A percentile compares a stretch with the other conserved stretches of the same genome.
Conservation (phyloP, 2,113 vertebrate genomes). For the Rynchops niger region DNA sequence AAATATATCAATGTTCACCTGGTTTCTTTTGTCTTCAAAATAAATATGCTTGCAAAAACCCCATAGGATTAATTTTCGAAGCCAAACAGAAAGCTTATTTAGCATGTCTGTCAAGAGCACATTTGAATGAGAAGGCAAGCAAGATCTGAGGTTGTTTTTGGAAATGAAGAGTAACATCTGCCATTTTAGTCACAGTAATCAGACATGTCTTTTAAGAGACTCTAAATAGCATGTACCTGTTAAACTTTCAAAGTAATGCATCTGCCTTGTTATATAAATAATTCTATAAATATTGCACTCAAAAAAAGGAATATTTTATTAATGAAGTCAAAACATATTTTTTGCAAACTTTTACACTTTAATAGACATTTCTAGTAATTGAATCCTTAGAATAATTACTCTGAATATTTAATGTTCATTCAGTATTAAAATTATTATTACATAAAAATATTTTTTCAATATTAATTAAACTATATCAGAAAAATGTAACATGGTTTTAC, state of each 20-base stretch:
- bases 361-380: background rate
- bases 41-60: background rate
- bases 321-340: background rate
- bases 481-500: background rate
- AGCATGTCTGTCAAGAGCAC: background rate
- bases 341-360: background rate
- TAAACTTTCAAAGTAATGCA: background rate
- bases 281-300: background rate
- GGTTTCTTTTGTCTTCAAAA: background rate
- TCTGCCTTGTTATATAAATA: slow-evolving; percentile 2
- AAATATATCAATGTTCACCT: background rate
- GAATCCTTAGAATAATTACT: background rate
- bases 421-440: background rate
- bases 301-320: background rate
- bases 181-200: background rate
- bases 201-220: background rate
- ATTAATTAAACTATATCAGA: background rate
- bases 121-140: background rate
- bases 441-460: background rate
- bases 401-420: background rate
- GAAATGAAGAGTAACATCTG: background rate
- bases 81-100: background rate
- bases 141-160: background rate
- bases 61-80: background rate
- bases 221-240: background rate